Evolutionary conservation across 2,888 invertebrate species (phyloP).

Genomic region (Lumbricus terrestris): DNA sequence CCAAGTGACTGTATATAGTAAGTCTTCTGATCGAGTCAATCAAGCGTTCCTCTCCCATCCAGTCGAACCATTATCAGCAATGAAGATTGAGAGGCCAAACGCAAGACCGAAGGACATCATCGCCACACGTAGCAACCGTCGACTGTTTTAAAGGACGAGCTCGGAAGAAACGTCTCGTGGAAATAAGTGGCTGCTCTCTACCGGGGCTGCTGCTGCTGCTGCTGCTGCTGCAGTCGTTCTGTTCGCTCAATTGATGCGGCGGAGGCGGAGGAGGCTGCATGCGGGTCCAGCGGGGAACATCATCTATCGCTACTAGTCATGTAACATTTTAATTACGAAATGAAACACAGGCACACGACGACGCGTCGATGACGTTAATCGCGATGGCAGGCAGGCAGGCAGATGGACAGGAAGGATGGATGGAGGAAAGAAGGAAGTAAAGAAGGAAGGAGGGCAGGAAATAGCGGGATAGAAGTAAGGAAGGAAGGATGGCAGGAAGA

Average conservation of each 20-base stretch:
- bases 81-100: background rate
- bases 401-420: background rate
- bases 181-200: background rate
- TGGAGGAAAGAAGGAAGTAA: background rate
- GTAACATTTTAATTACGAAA: too few relatives aligned
- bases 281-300: background rate
- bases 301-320: too few relatives aligned
- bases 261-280: too few relatives aligned
- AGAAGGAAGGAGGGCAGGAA: background rate
- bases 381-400: too few relatives aligned
- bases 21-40: background rate
- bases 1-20: too few relatives aligned
- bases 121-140: background rate
- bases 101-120: background rate
- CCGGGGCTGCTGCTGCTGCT: background rate
- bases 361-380: too few relatives aligned
- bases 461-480: background rate
- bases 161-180: background rate
- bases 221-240: background rate
- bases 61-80: background rate
- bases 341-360: too few relatives aligned
- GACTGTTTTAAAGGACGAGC: background rate
- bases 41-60: background rate
- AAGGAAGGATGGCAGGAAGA: background rate
- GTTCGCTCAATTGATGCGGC: background rate